phyloP scores from a whole-genome alignment of 1,140 invertebrate species.

The Proctacanthus coquilletti region DNA sequence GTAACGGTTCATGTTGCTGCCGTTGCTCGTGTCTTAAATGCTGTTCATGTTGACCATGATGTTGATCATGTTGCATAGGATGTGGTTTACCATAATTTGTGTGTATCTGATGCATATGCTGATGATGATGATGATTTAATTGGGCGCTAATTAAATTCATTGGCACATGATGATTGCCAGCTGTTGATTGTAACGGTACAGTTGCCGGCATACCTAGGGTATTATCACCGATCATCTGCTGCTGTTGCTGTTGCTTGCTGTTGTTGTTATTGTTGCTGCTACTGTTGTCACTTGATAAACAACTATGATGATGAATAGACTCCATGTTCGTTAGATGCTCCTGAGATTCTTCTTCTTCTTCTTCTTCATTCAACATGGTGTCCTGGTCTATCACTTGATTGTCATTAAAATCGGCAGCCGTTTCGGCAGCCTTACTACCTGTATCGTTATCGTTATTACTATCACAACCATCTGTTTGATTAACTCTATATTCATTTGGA shows the following conservation, averaged over 20 bases:
- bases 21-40: slow-evolving; percentile 25
- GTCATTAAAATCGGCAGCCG: not conserved
- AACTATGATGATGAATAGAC: not conserved
- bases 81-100: not conserved
- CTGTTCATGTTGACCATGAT: slow-evolving; percentile 20
- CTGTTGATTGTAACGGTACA: too few relatives aligned
- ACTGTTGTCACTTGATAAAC: not conserved
- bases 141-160: slow-evolving; percentile 1
- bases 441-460: slow-evolving; percentile 3
- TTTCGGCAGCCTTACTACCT: not conserved
- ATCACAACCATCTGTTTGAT: slow-evolving; percentile 1
- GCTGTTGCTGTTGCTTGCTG: slow-evolving; percentile 9
- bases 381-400: not conserved
- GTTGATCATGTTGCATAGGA: slow-evolving; percentile 16
- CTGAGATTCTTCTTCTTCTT: not conserved
- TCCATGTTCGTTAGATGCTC: not conserved
- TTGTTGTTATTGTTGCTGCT: slow-evolving; percentile 6
- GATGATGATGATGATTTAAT: slow-evolving; percentile 6
- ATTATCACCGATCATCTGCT: too few relatives aligned
- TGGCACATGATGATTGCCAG: slow-evolving; percentile 2
- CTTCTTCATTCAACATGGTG: not conserved
- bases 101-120: slow-evolving; percentile 11
- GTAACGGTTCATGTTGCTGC: slow-evolving; percentile 22
- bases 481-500: not conserved
- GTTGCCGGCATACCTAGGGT: too few relatives aligned